phyloP scores from a whole-genome alignment of 2,888 invertebrate species.

The Petrolisthes cinctipes region DNA sequence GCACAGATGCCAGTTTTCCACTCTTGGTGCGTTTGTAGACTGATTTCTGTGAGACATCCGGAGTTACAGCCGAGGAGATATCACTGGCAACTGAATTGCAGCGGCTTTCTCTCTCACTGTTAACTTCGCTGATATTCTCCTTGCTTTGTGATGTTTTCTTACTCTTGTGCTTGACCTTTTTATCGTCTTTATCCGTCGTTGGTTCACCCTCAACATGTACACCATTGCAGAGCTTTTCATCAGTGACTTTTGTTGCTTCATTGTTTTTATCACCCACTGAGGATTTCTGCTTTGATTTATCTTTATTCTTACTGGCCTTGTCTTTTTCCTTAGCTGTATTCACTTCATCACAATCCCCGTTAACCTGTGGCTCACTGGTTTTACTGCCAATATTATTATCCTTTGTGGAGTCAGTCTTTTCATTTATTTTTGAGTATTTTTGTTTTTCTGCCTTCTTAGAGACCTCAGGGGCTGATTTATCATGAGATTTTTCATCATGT shows the following conservation, averaged over 20 bases:
- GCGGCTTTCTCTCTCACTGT: conserved; percentile 44
- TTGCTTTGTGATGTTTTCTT: conserved; percentile 1
- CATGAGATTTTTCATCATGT: neutral
- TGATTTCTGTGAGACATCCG: conserved; percentile 43
- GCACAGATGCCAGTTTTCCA: conserved; percentile 41
- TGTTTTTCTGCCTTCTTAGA: neutral
- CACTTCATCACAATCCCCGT: neutral
- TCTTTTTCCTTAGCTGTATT: neutral
- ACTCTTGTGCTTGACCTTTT: neutral
- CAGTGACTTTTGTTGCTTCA: neutral
- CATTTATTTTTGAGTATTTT: neutral
- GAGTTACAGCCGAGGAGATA: conserved; percentile 25
- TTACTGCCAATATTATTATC: neutral
- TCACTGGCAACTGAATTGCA: conserved; percentile 52
- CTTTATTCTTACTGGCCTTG: conserved; percentile 10
- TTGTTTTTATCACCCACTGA: neutral
- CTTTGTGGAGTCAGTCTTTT: neutral
- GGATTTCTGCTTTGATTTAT: neutral
- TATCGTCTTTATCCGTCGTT: neutral
- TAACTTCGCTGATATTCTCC: neutral
- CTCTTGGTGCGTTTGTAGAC: conserved; percentile 28
- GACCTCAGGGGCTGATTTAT: neutral
- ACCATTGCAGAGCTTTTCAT: conserved; percentile 6
- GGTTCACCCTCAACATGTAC: neutral
- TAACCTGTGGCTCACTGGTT: neutral